Evolutionary conservation across 2,888 invertebrate genomes (phyloP), one percentile per base, ranked within the genome.

Genomic region (Eupeodes luniger): DNA sequence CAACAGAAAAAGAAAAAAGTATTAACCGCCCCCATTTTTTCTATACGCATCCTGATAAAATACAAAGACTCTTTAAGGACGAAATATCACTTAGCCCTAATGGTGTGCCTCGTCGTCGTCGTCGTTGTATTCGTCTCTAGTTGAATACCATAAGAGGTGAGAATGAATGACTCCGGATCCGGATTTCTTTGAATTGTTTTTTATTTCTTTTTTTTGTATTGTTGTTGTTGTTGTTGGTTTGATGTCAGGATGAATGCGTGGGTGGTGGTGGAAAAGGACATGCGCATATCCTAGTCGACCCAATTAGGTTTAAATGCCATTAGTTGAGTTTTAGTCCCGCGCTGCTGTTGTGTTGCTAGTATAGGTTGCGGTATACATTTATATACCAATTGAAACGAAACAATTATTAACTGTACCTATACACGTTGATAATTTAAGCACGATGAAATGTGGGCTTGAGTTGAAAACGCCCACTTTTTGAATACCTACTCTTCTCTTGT

Each of bases 81-180:
- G 81, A 82, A 89, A 89, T 40, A 40, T 85, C 89, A 89, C 85
- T 89, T 89, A 89, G 89, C 85, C 81, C 67, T 85, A 89, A 89
- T 89, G 89, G 89, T 82, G 78, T 66, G 66, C 66, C 66, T 66
- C 79, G 66, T 76, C 79, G 61, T 70, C 81, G 76, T 89, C 61
- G 79, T 51, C 75, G 84, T 80, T 85, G 78, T 88, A 64, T 78
- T 79, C 62, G 81, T 88, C 74, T 80, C 53, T 59, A 51, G 77
- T 61, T 86, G 79, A 78, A 81, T 78, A 53, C n/a, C 77, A 70
- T 77, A 78, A 88, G 78, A 88, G 88, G 88, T 88, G 88, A 88
- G 77, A 81, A 88, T 79, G 88, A 85, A 85, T 88, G 85, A 85
- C 85, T 85, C 67, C 59, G 61, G 87, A 70, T 75, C 66, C 47